Evolutionary conservation across 2,797 vertebrate genomes (phyloP).

Genomic region (Acanthurus lineatus): DNA sequence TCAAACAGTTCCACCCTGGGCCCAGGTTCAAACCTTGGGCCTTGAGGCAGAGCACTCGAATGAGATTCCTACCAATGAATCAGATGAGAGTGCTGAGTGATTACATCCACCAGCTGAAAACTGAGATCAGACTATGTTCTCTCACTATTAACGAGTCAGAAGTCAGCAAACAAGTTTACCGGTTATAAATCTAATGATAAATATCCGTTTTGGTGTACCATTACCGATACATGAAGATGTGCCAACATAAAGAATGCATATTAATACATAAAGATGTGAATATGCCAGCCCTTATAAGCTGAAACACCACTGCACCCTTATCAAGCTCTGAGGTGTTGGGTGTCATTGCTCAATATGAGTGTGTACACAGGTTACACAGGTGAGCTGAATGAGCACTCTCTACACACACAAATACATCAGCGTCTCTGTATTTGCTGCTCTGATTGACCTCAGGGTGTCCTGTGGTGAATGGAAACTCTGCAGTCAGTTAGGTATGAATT

Average conservation of each 20-base stretch:
- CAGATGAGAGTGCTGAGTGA: not conserved
- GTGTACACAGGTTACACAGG: not conserved
- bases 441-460: not conserved
- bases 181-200: not conserved
- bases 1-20: too few relatives aligned
- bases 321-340: not conserved
- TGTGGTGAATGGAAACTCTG: not conserved
- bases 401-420: not conserved
- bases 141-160: not conserved
- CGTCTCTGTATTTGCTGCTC: not conserved
- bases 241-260: too few relatives aligned
- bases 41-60: not conserved
- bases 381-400: not conserved
- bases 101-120: not conserved
- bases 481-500: not conserved
- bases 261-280: not conserved
- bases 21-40: not conserved
- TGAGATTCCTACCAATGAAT: not conserved
- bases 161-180: not conserved
- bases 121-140: not conserved
- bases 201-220: not conserved
- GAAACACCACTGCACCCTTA: not conserved
- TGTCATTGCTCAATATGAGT: not conserved
- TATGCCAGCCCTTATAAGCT: not conserved
- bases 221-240: too few relatives aligned